Evolutionary conservation across 2,888 invertebrate species (phyloP), one percentile per base, ranked within the genome.

Genomic region (Drosophila robusta): DNA sequence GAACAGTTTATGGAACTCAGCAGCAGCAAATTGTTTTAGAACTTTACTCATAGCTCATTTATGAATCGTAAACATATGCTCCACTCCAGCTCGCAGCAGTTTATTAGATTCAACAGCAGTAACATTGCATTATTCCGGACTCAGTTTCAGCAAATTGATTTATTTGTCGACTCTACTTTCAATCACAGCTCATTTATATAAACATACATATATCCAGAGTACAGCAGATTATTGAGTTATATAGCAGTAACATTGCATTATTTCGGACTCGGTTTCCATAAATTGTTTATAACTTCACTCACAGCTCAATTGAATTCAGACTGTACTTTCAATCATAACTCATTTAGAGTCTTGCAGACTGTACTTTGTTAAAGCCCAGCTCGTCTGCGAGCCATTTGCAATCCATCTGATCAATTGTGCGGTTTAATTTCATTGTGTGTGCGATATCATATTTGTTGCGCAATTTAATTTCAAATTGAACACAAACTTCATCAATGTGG

Each of bases 401-500:
- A 42, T 24, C 18, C 12, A 57, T 46, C 57, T 26, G 9, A n/a
- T 46, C 16, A 46, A 39, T 24, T 29, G 38, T 57, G 29, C 16
- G 32, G 46, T 8, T 41, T 34, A 26, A 52, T 46, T 46, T 18
- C 18, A 65, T 65, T 55, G 55, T 55, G 32, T 18, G 0, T 50
- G 11, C 24, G 29, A 38, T 46, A 9, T 71, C 16, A 47, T 41
- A 49, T 61, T 47, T 65, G 51, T 58, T 44, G 56, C 4, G 38
- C 75, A 75, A 76, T 70, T 70, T 41, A 49, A 65, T 76, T 60
- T 70, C 58, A 56, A 65, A 54, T 50, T 50, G 45, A 24, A 36
- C 39, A 49, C 24, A 26, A 64, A 24, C 47, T 49, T 56, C 67
- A 73, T 50, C 54, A 74, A 57, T 42, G 46, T 47, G 47, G 51